Base-by-base conservation (phyloP, 2,888 invertebrate species). In the Drosophila helvetica region DNA sequence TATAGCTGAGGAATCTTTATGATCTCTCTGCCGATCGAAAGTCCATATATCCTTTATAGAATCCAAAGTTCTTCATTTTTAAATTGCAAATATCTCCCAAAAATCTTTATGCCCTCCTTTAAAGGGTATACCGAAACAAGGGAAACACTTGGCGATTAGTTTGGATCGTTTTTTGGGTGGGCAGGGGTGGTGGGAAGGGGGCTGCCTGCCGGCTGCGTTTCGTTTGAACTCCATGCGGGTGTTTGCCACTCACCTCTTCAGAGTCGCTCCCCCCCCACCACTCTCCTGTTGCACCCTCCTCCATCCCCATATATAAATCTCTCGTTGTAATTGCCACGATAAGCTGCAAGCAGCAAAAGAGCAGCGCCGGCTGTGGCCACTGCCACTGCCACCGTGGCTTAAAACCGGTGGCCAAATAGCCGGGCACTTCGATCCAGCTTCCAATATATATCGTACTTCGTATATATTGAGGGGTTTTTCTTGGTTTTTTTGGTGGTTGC, bases 81-180 rank as follows among this genome's bases (percentile, higher is more conserved):
- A 8, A 1, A 27, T 27, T 7, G 25, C 25, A 7, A 8, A 7
- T 7, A 25, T 7, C 7, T 25, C 8, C 8, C 7, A 1, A 1
- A 1, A 8, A 8, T 7, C 7, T 12, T 4, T 1, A 12, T n/a
- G 7, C 38, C 15, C 15, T 4, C n/a, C n/a, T 38, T 7, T 6
- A n/a, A n/a, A 38, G 38, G 15, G 38, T 38, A 38, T 38, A 6
- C 55, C 17, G 48, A 56, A 53, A 58, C 46, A 46, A 22, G 75
- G 45, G 70, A 83, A 83, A 83, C 88, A 89, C 74, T 88, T 88
- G 87, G 74, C 89, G 89, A 85, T 85, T 89, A 89, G 88, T 66
- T 43, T 69, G 86, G 59, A 83, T 70, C 65, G 78, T 69, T 74
- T 79, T 88, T 78, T 76, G 2, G 38, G 38, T 6, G 38, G 38